Base-by-base conservation (phyloP, 2,113 vertebrate species). In the Gallinago undulata region DNA sequence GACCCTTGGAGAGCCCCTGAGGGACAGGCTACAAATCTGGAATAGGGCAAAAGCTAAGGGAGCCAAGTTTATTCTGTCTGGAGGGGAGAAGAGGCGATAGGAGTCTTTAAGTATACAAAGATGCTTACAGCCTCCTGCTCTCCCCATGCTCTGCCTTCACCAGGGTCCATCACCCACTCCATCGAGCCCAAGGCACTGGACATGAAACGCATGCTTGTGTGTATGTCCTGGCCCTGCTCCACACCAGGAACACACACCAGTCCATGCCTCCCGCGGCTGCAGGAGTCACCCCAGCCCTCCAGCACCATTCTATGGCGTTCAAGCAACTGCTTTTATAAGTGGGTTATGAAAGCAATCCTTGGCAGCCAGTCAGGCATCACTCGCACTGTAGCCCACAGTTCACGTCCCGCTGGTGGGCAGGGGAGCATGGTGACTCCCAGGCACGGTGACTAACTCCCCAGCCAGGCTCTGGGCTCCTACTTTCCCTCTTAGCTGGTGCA, bases 131-230 rank as follows among this genome's bases (percentile, higher is more conserved):
- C 68, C 74, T 73, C 51, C 60, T 87, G 28, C 41, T 27, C 27
- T 57, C 28, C 30, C n/a, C 4, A 0, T 14, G 50, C 21, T 81
- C 23, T 84, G 84, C 60, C n/a, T 55, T 67, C 22, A 41, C 13
- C 24, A 45, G 60, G 4, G 35, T 41, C n/a, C 47, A 41, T n/a
- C 75, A 33, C 7, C 31, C 19, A 7, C 27, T 28, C 55, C 24
- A 15, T n/a, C 3, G 3, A 66, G 45, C 53, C 21, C 15, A 17
- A 16, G 24, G 11, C 53, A 43, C 30, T 19, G 7, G 8, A 80
- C 33, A 53, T 9, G 30, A 81, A 76, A 39, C 4, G 7, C 3
- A 9, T 0, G 0, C 30, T 27, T 39, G 8, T 43, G 45, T 0
- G 0, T 33, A 13, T 0, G 0, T 48, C 21, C 37, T 45, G 33